These are phyloP conservation scores for Nannoperca australis DNA, from an alignment of 2,797 vertebrate species.

Conservation along the genomic window DNA sequence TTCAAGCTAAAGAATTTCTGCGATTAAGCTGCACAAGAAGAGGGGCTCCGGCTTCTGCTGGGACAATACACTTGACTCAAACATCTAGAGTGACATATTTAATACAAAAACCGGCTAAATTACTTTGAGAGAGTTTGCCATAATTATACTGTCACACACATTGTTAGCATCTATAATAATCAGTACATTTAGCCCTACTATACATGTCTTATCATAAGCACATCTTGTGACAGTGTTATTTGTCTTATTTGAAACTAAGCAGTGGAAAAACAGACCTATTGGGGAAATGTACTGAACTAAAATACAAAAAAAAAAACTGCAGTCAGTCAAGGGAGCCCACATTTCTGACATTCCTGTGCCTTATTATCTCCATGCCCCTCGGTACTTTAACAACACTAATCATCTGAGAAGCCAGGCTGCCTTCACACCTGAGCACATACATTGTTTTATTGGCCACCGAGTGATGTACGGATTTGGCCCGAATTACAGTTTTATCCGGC, in stretches of 20 bases:
- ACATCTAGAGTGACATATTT: neutral
- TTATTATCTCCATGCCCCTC: slow-evolving; percentile 74
- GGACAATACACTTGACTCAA: neutral
- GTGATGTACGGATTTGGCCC: neutral
- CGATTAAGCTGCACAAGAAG: neutral
- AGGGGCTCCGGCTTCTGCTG: neutral
- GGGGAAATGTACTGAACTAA: slow-evolving; percentile 8
- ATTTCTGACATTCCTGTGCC: slow-evolving; percentile 76
- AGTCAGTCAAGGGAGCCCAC: slow-evolving; percentile 46
- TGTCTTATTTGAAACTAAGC: neutral
- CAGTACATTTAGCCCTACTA: neutral
- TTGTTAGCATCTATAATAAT: neutral
- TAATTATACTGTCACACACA: neutral
- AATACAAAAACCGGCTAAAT: neutral
- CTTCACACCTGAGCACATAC: slow-evolving; percentile 64
- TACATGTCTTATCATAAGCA: neutral
- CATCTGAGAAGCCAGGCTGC: slow-evolving; percentile 60
- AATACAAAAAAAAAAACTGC: slow-evolving; percentile 38
- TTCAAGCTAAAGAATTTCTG: neutral
- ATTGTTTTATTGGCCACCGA: slow-evolving; percentile 10
- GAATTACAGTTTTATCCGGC: neutral
- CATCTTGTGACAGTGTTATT: neutral
- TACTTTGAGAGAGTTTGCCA: neutral
- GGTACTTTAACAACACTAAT: slow-evolving; percentile 70
- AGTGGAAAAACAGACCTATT: neutral